Evolutionary conservation across 2,888 invertebrate genomes (phyloP).

Genomic region (Trachelus tabidus): DNA sequence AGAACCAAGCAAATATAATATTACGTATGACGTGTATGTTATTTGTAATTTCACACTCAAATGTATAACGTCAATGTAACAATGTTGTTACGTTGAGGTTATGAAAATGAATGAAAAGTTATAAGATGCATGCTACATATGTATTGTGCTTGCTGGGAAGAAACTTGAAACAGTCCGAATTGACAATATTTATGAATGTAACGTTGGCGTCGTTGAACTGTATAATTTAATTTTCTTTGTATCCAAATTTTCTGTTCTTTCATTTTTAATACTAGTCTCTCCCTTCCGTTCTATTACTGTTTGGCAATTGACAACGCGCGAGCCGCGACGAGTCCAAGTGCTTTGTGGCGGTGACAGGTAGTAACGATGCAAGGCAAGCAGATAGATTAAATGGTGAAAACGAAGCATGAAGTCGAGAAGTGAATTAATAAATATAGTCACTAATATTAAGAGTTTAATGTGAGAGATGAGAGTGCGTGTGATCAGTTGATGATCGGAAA

Average conservation of each 20-base stretch:
- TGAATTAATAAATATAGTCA: slow-evolving; percentile 52
- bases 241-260: background rate
- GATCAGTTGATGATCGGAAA: slow-evolving; percentile 27
- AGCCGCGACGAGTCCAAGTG: background rate
- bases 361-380: background rate
- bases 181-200: slow-evolving; percentile 53
- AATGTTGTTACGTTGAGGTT: too few relatives aligned
- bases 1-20: too few relatives aligned
- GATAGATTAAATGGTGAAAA: background rate
- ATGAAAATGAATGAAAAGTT: background rate
- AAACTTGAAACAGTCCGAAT: slow-evolving; percentile 39
- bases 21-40: too few relatives aligned
- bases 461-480: slow-evolving; percentile 22
- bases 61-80: too few relatives aligned
- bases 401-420: background rate
- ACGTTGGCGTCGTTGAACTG: slow-evolving; percentile 34
- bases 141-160: slow-evolving; percentile 1
- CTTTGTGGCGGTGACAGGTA: background rate
- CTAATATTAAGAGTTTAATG: slow-evolving; percentile 54
- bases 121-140: slow-evolving; percentile 15
- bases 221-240: background rate
- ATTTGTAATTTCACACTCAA: too few relatives aligned
- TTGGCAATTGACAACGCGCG: background rate
- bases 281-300: background rate
- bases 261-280: background rate